phyloP scores from a whole-genome alignment of 2,113 vertebrate genomes.

The Onychostruthus taczanowskii region DNA sequence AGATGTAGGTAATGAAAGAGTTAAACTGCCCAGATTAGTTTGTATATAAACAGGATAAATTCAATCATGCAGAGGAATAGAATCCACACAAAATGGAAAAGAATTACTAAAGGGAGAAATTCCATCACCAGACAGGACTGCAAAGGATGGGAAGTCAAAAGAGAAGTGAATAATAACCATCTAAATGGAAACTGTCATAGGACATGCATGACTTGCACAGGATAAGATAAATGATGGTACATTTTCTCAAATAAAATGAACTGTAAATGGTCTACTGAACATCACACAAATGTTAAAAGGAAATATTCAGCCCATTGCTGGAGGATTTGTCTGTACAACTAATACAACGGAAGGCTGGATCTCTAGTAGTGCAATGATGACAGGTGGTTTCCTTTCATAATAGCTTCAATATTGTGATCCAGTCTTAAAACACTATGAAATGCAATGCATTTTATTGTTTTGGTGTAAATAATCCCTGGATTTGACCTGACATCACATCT shows the following conservation, averaged over 20 bases:
- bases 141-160: neutral
- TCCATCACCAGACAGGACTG: neutral
- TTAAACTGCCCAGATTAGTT: slow-evolving; percentile 4
- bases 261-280: neutral
- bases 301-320: neutral
- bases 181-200: slow-evolving; percentile 12
- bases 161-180: neutral
- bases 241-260: slow-evolving; percentile 12
- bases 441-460: neutral
- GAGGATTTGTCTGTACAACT: neutral
- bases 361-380: neutral
- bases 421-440: neutral
- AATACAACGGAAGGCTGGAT: neutral
- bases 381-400: neutral
- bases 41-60: neutral
- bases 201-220: neutral
- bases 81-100: neutral
- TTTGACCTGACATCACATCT: neutral
- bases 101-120: neutral
- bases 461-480: neutral
- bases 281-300: neutral
- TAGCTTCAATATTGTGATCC: neutral
- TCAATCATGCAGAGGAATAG: neutral
- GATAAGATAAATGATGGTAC: neutral
- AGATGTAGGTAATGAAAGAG: neutral